Percentiles rank a stretch among this genome's conserved stretches.
Conservation (phyloP, 2,797 vertebrate genomes). For the Hippopotamyrus pictus region DNA sequence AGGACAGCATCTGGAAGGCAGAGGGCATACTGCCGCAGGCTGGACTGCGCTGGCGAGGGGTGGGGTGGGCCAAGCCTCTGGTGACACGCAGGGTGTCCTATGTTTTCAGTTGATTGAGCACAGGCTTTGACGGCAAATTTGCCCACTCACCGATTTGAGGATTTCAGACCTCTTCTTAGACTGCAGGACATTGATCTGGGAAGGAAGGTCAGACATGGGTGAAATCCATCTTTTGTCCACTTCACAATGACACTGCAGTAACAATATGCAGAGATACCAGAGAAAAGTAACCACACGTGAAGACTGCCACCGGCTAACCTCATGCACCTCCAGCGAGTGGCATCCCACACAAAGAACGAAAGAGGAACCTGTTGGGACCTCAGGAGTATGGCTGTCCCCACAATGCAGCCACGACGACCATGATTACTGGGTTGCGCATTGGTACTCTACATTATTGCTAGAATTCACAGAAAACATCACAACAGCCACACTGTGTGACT, state of each 20-base stretch:
- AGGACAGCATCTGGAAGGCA: constrained; percentile 82
- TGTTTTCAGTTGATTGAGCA: not conserved
- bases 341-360: not conserved
- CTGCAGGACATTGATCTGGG: constrained; percentile 95
- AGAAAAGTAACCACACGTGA: not conserved
- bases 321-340: not conserved
- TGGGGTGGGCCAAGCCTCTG: not conserved
- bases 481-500: not conserved
- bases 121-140: not conserved
- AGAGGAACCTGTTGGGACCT: not conserved
- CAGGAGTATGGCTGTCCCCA: not conserved
- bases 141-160: constrained; percentile 82
- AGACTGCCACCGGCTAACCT: not conserved
- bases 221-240: not conserved
- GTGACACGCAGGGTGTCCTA: not conserved
- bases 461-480: not conserved
- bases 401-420: not conserved
- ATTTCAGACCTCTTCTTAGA: constrained; percentile 96
- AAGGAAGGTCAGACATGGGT: not conserved
- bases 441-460: not conserved
- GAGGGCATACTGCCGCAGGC: not conserved
- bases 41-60: not conserved
- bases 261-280: not conserved
- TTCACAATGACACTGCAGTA: not conserved
- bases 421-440: not conserved